phyloP scores from a whole-genome alignment of 2,888 invertebrate genomes.

The Lymantria dispar region DNA sequence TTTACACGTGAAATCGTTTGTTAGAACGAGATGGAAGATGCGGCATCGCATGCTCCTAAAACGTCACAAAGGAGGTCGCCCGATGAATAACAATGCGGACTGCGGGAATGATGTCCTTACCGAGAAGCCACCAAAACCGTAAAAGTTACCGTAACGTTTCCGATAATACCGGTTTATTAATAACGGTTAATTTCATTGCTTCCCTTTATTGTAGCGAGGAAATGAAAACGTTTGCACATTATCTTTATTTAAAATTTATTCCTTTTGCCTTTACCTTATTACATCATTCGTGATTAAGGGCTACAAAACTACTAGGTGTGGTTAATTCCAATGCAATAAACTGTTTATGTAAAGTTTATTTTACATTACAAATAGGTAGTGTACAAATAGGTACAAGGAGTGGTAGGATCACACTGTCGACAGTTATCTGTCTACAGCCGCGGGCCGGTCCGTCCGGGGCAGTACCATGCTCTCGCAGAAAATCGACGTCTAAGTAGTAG shows the following conservation, averaged over 20 bases:
- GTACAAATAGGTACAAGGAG: no score
- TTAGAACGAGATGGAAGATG: conserved; percentile 57
- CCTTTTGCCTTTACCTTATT: neutral
- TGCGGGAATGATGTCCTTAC: conserved; percentile 77
- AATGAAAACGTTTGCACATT: neutral
- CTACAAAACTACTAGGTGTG: no score
- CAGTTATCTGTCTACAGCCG: no score
- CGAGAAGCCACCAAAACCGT: conserved; percentile 41
- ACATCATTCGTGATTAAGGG: no score
- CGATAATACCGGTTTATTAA: conserved; percentile 23
- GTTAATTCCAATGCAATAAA: no score
- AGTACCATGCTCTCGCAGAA: no score
- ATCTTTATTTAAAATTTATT: neutral
- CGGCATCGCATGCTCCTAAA: conserved; percentile 73
- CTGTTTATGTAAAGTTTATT: no score
- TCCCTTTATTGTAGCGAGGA: conserved; percentile 4
- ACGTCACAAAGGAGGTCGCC: conserved; percentile 77
- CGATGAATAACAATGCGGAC: conserved; percentile 81
- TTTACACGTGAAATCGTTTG: conserved; percentile 15
- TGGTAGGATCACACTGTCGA: no score
- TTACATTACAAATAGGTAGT: no score
- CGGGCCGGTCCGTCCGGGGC: no score
- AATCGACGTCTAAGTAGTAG: no score
- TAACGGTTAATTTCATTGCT: conserved; percentile 21
- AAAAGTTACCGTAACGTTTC: conserved; percentile 18